A percentile compares a stretch with the other conserved stretches of the same genome.
Conservation (phyloP, 2,797 vertebrate species). For the Heteromormyrus szaboi region DNA sequence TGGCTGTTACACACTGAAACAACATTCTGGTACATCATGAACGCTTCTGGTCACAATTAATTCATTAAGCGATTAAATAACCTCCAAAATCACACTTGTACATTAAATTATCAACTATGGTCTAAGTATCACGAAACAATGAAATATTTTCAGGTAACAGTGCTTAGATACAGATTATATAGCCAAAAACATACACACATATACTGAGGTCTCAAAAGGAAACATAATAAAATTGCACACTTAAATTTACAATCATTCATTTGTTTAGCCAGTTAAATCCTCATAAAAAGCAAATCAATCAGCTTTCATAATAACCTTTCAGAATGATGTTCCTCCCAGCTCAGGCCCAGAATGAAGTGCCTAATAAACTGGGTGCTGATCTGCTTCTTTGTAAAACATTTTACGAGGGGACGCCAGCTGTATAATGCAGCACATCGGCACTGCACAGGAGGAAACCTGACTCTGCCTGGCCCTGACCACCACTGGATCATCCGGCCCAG, state of each 20-base stretch:
- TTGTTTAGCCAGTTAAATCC: neutral
- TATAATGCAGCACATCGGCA: neutral
- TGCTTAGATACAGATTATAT: neutral
- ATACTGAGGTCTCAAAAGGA: neutral
- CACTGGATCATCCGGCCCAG: neutral
- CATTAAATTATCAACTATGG: neutral
- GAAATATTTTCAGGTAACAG: neutral
- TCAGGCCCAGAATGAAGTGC: neutral
- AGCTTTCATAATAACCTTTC: neutral
- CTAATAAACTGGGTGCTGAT: neutral
- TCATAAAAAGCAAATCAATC: neutral
- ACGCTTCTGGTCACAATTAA: neutral
- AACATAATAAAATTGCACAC: neutral
- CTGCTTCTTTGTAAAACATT: conserved; percentile 2
- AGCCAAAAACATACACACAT: neutral
- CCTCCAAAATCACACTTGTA: neutral
- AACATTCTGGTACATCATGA: neutral
- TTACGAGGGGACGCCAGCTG: neutral
- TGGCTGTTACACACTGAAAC: neutral
- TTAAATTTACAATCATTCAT: neutral
- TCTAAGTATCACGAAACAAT: neutral
- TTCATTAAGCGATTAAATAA: neutral
- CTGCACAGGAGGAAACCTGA: neutral
- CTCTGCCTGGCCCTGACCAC: neutral
- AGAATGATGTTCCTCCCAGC: neutral